Evolutionary conservation across 1,140 invertebrate genomes (phyloP).

Genomic region (Micrasema longulum): DNA sequence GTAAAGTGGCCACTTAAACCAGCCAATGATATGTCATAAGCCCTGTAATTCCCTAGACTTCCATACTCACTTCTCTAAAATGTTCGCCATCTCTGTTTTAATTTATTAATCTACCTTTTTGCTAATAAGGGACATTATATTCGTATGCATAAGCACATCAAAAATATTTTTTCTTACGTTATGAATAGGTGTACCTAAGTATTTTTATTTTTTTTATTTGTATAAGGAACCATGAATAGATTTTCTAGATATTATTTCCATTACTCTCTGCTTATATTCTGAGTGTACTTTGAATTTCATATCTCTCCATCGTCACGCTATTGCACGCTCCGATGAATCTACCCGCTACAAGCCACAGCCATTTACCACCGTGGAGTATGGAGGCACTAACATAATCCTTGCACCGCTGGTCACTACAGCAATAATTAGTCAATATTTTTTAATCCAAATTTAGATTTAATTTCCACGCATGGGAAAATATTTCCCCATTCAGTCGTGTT

Average conservation of each 20-base stretch:
- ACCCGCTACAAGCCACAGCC: background rate
- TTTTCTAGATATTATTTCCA: background rate
- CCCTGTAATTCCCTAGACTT: too few relatives aligned
- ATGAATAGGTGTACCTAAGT: background rate
- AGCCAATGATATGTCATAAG: too few relatives aligned
- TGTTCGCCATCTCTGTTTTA: too few relatives aligned
- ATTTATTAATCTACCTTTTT: too few relatives aligned
- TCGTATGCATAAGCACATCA: too few relatives aligned
- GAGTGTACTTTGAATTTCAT: background rate
- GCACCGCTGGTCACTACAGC: background rate
- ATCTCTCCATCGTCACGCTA: slow-evolving; percentile 22
- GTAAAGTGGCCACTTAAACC: too few relatives aligned
- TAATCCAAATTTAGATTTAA: too few relatives aligned
- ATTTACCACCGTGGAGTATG: background rate
- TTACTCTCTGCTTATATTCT: background rate
- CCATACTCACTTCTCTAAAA: too few relatives aligned
- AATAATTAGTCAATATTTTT: too few relatives aligned
- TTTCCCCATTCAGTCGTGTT: background rate
- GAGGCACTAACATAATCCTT: background rate
- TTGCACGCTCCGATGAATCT: slow-evolving; percentile 8
- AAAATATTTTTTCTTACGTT: background rate
- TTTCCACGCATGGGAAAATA: background rate
- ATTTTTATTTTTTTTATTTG: background rate
- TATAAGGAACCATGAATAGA: background rate
- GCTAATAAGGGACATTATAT: too few relatives aligned